Evolutionary conservation across 2,888 invertebrate species (phyloP), one percentile per base, ranked within the genome.

Genomic region (Pelosia muscerda): DNA sequence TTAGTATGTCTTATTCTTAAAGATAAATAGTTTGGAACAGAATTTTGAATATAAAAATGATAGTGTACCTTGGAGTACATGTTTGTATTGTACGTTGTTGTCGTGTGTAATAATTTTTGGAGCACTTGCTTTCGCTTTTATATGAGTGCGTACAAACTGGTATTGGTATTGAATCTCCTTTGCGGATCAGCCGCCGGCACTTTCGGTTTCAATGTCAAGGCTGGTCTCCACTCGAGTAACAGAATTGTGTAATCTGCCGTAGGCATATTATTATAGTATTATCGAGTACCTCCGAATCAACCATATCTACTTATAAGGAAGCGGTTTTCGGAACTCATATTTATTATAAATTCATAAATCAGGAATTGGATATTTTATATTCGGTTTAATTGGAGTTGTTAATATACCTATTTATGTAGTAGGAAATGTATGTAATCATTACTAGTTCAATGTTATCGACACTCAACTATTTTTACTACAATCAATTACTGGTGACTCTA

Each of bases 51-150:
- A 76, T 69, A 65, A 72, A 75, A 70, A 77, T 75, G 72, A 77
- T 67, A 69, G 67, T 73, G 84, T 92, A 94, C 93, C 93, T 94
- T 93, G 84, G 93, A 82, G 90, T 89, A 94, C 94, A 94, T 93
- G 93, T 89, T 93, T 90, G 86, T 86, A 81, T 88, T 85, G 90
- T 84, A 82, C 80, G 90, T 85, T 87, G 88, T 81, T 87, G 86
- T 80, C 83, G 84, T 86, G 87, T 88, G 87, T 90, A 90, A 92
- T 94, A 90, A 82, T 86, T 90, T 92, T 89, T 84, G 87, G 85
- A 86, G 84, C 90, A 88, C 79, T 84, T 83, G 85, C 89, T 87
- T 87, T 89, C 88, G 92, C 92, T 93, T 93, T 89, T 94, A 93
- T 94, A 94, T 87, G 76, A 80, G 73, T 79, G 86, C 83, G 78